A percentile compares a stretch with the other conserved stretches of the same genome.
phyloP scores from a whole-genome alignment of 1,140 invertebrate species.

The Tribolium madens region DNA sequence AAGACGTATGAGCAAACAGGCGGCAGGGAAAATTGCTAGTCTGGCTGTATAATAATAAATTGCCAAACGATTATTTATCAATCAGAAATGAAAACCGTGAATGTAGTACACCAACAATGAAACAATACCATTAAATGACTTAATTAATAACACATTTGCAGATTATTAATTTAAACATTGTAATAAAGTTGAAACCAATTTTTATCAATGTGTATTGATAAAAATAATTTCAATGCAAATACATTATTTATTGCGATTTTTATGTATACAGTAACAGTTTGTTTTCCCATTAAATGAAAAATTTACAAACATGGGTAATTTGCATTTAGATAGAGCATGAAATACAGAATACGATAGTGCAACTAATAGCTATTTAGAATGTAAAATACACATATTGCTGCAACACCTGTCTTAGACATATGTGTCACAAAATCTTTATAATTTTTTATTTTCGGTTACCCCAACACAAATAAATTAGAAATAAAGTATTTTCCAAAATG shows the following conservation, averaged over 20 bases:
- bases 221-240: constrained; percentile 18
- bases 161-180: not conserved
- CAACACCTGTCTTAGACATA: no score
- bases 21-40: not conserved
- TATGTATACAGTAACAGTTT: not conserved
- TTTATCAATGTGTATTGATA: constrained; percentile 2
- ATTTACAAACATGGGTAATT: constrained; percentile 10
- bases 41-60: not conserved
- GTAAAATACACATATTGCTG: not conserved
- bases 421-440: no score
- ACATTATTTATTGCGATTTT: constrained; percentile 3
- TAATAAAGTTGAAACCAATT: constrained; percentile 3
- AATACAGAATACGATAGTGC: not conserved
- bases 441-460: no score
- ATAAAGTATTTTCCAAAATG: no score
- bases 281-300: constrained; percentile 15
- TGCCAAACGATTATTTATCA: not conserved
- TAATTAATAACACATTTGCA: not conserved
- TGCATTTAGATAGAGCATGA: constrained; percentile 28
- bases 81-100: no score
- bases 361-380: not conserved
- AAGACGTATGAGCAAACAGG: constrained; percentile 6
- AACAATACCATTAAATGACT: no score
- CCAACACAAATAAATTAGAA: no score
- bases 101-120: no score